phyloP scores from a whole-genome alignment of 2,888 invertebrate genomes.

The Drymonia ruficornis region DNA sequence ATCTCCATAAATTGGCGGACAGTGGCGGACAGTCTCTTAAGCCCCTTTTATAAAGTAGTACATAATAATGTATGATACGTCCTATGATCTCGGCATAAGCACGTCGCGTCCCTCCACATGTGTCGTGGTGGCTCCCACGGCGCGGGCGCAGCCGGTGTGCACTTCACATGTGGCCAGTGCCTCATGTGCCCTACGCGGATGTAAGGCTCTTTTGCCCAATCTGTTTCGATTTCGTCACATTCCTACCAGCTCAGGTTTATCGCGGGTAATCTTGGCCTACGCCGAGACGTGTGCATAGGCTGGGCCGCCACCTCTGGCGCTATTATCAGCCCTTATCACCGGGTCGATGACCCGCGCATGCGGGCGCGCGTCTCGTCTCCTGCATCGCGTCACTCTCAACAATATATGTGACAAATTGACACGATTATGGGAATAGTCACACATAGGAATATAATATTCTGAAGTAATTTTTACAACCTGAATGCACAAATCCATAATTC shows the following conservation, averaged over 20 bases:
- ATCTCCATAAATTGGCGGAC: too few relatives aligned
- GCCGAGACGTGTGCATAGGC: neutral
- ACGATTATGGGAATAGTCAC: too few relatives aligned
- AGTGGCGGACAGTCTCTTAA: too few relatives aligned
- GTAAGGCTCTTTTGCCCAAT: too few relatives aligned
- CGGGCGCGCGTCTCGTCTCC: constrained; percentile 28
- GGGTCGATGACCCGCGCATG: constrained; percentile 28
- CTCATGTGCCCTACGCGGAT: neutral
- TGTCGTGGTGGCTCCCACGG: neutral
- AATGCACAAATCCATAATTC: too few relatives aligned
- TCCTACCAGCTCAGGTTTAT: neutral
- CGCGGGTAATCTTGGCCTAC: neutral
- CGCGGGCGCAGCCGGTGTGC: neutral
- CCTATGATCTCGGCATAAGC: neutral
- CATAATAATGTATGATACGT: neutral
- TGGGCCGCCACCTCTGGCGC: constrained; percentile 19
- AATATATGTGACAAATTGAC: neutral
- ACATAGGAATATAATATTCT: too few relatives aligned
- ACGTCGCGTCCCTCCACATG: neutral
- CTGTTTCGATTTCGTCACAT: neutral
- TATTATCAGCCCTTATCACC: constrained; percentile 38
- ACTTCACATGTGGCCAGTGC: neutral
- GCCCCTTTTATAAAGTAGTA: too few relatives aligned
- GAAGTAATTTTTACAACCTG: too few relatives aligned
- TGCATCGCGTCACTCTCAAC: neutral